phyloP scores from a whole-genome alignment of 2,888 invertebrate genomes.

The Drosophila dives region DNA sequence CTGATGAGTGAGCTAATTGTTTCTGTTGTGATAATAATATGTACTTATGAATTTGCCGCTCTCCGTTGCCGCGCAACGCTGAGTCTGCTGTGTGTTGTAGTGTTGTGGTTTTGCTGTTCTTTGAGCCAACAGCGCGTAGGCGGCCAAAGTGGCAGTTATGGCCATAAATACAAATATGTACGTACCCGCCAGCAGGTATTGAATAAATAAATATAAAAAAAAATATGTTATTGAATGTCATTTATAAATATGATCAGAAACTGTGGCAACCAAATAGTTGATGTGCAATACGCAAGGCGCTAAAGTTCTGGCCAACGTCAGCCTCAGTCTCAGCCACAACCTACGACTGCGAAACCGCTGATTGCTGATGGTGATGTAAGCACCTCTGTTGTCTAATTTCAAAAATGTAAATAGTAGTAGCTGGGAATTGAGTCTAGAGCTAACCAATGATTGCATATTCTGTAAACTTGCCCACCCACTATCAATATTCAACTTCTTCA shows the following conservation, averaged over 20 bases:
- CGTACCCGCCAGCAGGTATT: constrained; percentile 73
- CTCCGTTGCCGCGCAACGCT: constrained; percentile 12
- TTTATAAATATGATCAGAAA: constrained; percentile 59
- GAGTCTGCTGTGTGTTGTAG: constrained; percentile 18
- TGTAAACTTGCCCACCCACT: constrained; percentile 73
- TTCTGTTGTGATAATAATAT: constrained; percentile 16
- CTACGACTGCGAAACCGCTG: constrained; percentile 38
- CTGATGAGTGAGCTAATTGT: constrained; percentile 30
- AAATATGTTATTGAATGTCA: constrained; percentile 64
- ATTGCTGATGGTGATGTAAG: constrained; percentile 63
- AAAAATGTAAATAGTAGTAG: constrained; percentile 55
- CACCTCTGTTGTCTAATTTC: constrained; percentile 38
- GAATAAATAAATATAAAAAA: constrained; percentile 47
- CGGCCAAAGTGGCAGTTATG: constrained; percentile 77
- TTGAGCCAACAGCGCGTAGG: constrained; percentile 60
- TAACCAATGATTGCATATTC: constrained; percentile 40
- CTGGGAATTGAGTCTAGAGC: constrained; percentile 16
- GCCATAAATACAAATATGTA: constrained; percentile 77
- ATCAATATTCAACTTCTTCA: constrained; percentile 34
- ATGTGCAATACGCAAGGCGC: constrained; percentile 61
- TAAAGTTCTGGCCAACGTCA: constrained; percentile 47
- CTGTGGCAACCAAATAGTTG: constrained; percentile 56
- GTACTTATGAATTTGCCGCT: constrained; percentile 24
- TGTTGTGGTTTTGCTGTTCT: constrained; percentile 50
- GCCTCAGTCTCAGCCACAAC: constrained; percentile 31